These are phyloP conservation scores for Junonia oenone DNA, from an alignment of 2,888 invertebrate species.

Conservation along the genomic window DNA sequence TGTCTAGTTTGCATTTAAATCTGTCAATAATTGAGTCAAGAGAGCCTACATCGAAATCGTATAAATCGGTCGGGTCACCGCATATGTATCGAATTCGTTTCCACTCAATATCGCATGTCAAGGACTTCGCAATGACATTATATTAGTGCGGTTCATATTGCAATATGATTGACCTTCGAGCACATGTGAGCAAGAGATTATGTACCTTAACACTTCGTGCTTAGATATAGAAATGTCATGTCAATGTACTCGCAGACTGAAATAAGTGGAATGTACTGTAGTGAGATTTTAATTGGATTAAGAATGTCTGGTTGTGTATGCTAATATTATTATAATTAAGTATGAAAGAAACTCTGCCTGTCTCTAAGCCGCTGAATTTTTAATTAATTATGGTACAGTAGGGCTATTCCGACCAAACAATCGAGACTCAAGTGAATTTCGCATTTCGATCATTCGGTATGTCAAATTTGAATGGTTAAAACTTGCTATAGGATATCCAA, in stretches of 20 bases:
- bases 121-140: slow-evolving; percentile 25
- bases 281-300: no score
- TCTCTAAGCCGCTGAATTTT: no score
- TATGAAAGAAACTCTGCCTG: no score
- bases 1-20: background rate
- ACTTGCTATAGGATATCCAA: no score
- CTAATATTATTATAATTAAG: no score
- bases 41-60: slow-evolving; percentile 3
- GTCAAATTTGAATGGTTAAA: no score
- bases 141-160: slow-evolving; percentile 19
- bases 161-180: slow-evolving; percentile 13
- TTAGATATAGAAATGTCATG: background rate
- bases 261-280: background rate
- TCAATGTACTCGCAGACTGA: background rate
- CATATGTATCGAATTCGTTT: slow-evolving; percentile 23
- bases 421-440: no score
- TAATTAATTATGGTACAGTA: no score
- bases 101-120: slow-evolving; percentile 24
- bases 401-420: no score
- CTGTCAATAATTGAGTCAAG: slow-evolving; percentile 1
- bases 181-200: background rate
- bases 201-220: background rate
- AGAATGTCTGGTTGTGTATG: no score
- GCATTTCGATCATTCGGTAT: no score
- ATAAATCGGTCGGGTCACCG: slow-evolving; percentile 25